phyloP scores from a whole-genome alignment of 2,797 vertebrate species.

The Lagocephalus sceleratus region DNA sequence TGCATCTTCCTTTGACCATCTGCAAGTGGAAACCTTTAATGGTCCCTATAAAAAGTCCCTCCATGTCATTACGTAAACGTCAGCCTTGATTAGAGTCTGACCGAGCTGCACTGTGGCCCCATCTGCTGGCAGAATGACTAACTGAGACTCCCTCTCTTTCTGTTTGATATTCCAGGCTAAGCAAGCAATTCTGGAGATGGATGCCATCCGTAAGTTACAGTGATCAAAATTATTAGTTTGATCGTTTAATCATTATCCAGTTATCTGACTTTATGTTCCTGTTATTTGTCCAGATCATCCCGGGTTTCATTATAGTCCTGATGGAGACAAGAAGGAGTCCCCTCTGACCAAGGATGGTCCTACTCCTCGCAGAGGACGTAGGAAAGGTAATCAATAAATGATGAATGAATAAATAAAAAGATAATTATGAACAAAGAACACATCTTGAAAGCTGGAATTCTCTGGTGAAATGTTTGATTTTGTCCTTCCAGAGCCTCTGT shows the following conservation, averaged over 20 bases:
- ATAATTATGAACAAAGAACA: too few relatives aligned
- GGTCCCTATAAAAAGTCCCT: constrained; percentile 12
- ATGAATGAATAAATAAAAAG: too few relatives aligned
- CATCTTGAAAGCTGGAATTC: too few relatives aligned
- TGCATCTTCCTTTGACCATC: constrained; percentile 4
- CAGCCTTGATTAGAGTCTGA: background rate
- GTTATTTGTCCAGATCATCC: constrained; percentile 81
- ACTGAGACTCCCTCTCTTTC: background rate
- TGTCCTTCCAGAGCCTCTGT: constrained; percentile 84
- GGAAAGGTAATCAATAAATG: constrained; percentile 81
- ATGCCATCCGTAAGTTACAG: constrained; percentile 88
- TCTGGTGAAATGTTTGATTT: background rate
- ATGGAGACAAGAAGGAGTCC: constrained; percentile 77
- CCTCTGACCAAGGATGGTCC: constrained; percentile 83
- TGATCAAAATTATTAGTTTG: background rate
- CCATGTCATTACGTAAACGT: constrained; percentile 13
- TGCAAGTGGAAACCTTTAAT: constrained; percentile 24
- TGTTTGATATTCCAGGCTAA: constrained; percentile 83
- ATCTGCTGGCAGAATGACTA: constrained; percentile 47
- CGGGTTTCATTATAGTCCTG: constrained; percentile 86
- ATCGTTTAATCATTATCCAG: background rate
- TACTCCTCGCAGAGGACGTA: constrained; percentile 82
- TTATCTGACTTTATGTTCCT: constrained; percentile 2
- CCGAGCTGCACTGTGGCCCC: constrained; percentile 33
- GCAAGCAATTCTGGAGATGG: constrained; percentile 98